Conservation (phyloP, 1,140 invertebrate species). For the Euschistus heros region DNA sequence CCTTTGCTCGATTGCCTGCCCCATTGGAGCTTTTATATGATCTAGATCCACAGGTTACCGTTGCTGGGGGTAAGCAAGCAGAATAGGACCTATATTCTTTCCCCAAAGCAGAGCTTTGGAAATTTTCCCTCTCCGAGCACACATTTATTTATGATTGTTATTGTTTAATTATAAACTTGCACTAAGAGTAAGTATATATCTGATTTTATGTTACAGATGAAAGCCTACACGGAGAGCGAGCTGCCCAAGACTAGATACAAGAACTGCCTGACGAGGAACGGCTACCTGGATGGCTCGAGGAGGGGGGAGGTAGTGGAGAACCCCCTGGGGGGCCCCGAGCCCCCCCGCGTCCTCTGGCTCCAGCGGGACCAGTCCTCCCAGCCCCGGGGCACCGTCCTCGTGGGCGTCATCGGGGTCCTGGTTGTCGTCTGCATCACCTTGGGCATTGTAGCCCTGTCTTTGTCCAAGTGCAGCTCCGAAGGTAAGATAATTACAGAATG, state of each 20-base stretch:
- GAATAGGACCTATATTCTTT: too few species aligned
- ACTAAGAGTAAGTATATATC: too few species aligned
- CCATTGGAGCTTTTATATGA: too few species aligned
- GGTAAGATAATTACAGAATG: too few species aligned
- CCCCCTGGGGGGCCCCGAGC: slow-evolving; percentile 15
- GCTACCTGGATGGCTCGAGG: slow-evolving; percentile 11
- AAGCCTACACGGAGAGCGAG: slow-evolving; percentile 10
- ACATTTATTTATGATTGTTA: too few species aligned
- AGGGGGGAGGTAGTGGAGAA: slow-evolving; percentile 24
- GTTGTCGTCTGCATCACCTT: slow-evolving; percentile 22
- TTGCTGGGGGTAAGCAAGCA: too few species aligned
- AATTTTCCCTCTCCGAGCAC: too few species aligned
- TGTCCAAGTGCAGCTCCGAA: slow-evolving; percentile 8
- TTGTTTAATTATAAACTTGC: too few species aligned
- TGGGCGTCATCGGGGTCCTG: slow-evolving; percentile 22
- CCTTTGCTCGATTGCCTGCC: too few species aligned
- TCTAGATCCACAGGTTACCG: too few species aligned
- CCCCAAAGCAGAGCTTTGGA: too few species aligned
- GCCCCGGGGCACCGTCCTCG: slow-evolving; percentile 16
- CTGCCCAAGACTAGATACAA: neutral
- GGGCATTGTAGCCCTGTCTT: slow-evolving; percentile 15
- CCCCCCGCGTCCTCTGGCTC: slow-evolving; percentile 20
- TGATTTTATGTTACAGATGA: neutral
- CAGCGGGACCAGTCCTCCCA: slow-evolving; percentile 16
- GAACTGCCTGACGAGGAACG: slow-evolving; percentile 11